These are phyloP conservation scores for Parnassius smintheus DNA, from an alignment of 2,888 invertebrate genomes.

Conservation along the genomic window DNA sequence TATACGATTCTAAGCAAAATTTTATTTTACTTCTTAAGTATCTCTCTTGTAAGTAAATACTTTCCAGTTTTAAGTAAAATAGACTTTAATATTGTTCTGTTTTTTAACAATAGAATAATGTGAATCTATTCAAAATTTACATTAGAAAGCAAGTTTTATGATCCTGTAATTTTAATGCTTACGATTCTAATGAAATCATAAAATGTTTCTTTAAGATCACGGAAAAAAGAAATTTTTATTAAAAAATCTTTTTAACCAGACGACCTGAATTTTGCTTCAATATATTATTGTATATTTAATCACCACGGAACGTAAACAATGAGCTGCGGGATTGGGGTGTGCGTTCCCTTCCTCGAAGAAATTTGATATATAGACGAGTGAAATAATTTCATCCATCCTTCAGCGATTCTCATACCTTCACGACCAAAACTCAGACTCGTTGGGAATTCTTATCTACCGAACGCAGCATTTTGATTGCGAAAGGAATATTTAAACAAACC, in stretches of 20 bases:
- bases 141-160: too few relatives aligned
- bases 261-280: slow-evolving; percentile 2
- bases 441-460: slow-evolving; percentile 74
- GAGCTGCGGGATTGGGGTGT: slow-evolving; percentile 52
- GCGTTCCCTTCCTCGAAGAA: slow-evolving; percentile 47
- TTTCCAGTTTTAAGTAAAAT: background rate
- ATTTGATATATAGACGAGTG: slow-evolving; percentile 73
- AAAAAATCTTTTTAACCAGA: background rate
- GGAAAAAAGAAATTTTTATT: background rate
- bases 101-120: slow-evolving; percentile 1
- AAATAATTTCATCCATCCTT: slow-evolving; percentile 66
- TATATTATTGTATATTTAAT: slow-evolving; percentile 25
- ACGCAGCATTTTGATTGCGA: slow-evolving; percentile 78
- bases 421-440: slow-evolving; percentile 55
- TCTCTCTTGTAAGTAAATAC: slow-evolving; percentile 1
- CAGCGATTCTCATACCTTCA: slow-evolving; percentile 47
- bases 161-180: too few relatives aligned
- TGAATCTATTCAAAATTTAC: too few relatives aligned
- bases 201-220: too few relatives aligned
- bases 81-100: background rate
- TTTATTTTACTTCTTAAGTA: slow-evolving; percentile 32
- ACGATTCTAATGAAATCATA: too few relatives aligned
- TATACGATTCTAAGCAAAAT: slow-evolving; percentile 44
- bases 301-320: slow-evolving; percentile 33
- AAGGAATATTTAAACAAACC: slow-evolving; percentile 76